Evolutionary conservation across 2,888 invertebrate species (phyloP).

Genomic region (Himalopsyche japonica): DNA sequence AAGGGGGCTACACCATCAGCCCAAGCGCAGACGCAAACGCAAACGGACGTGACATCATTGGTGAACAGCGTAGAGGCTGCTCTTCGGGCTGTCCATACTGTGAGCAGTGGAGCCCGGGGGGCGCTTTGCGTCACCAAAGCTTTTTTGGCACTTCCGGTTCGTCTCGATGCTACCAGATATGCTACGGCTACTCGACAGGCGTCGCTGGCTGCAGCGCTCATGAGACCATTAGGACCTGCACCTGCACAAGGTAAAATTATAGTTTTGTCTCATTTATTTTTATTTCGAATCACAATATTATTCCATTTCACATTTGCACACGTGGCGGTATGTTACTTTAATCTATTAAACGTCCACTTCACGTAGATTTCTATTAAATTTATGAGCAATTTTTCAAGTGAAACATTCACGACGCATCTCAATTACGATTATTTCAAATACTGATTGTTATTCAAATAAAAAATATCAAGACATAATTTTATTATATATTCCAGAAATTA

Average conservation of each 20-base stretch:
- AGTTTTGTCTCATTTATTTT: no score
- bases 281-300: no score
- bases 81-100: conserved; percentile 74
- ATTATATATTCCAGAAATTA: no score
- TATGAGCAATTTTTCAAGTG: no score
- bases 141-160: conserved; percentile 70
- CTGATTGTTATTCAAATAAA: no score
- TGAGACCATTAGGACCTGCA: conserved; percentile 73
- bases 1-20: neutral
- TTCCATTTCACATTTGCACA: no score
- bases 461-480: no score
- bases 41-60: neutral
- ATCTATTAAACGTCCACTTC: no score
- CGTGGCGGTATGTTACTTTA: no score
- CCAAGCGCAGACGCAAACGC: neutral
- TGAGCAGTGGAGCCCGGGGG: conserved; percentile 72
- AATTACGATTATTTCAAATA: no score
- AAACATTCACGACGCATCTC: no score
- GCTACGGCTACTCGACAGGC: conserved; percentile 77
- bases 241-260: conserved; percentile 24
- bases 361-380: no score
- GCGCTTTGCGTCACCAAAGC: conserved; percentile 72
- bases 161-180: conserved; percentile 71
- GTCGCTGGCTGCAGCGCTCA: conserved; percentile 75
- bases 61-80: conserved; percentile 58